Percentiles rank a stretch among this genome's conserved stretches.
These are phyloP conservation scores for Danio tinwini DNA, from an alignment of 2,797 vertebrate species.

Conservation along the genomic window DNA sequence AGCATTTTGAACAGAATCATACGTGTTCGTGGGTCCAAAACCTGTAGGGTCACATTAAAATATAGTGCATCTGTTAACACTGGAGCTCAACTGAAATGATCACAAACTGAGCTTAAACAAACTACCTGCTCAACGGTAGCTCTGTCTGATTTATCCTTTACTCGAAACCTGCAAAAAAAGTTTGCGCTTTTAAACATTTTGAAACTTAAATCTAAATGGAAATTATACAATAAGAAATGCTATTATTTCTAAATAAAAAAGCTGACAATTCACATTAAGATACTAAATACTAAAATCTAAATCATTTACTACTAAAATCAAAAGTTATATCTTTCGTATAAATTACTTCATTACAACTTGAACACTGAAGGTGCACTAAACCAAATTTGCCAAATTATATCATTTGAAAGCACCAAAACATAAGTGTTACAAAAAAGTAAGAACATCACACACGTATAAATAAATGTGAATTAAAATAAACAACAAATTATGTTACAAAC, in stretches of 20 bases:
- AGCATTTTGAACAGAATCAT: constrained; percentile 99
- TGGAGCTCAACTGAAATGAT: not conserved
- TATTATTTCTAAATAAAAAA: not conserved
- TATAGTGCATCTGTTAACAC: not conserved
- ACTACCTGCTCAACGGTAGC: constrained; percentile 95
- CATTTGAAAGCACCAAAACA: too few relatives aligned
- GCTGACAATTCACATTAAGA: too few relatives aligned
- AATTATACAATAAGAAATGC: not conserved
- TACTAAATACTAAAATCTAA: too few relatives aligned
- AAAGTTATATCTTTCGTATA: too few relatives aligned
- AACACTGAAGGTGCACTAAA: too few relatives aligned
- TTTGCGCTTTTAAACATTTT: not conserved
- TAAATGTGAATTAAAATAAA: too few relatives aligned
- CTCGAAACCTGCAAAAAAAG: constrained; percentile 81
- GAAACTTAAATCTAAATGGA: not conserved
- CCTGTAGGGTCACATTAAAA: constrained; percentile 72
- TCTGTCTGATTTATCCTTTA: constrained; percentile 96
- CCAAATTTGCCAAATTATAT: too few relatives aligned
- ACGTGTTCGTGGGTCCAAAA: constrained; percentile 92
- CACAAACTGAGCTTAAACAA: not conserved
- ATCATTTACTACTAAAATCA: too few relatives aligned
- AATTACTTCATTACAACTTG: too few relatives aligned
- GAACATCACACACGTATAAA: not conserved
- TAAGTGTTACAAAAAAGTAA: too few relatives aligned
- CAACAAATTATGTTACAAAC: too few relatives aligned